Evolutionary conservation across 2,888 invertebrate genomes (phyloP).

Genomic region (Sarcophaga carnaria): DNA sequence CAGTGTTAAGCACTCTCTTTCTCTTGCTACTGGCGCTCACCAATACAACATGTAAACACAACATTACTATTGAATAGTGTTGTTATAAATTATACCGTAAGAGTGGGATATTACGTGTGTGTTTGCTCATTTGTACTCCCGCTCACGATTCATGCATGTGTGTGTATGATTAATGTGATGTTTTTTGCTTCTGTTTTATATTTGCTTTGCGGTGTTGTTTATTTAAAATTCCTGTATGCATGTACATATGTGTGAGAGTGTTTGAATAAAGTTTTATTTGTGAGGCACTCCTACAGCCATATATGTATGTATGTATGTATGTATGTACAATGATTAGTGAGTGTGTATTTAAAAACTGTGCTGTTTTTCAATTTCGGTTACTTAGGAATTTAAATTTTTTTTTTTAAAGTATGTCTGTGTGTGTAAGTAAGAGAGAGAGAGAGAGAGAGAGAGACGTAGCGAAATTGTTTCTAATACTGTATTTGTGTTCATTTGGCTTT

Average conservation of each 20-base stretch:
- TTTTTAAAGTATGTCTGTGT: background rate
- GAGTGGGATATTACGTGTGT: background rate
- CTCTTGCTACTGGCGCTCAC: background rate
- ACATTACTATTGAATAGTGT: conserved; percentile 13
- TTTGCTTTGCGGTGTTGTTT: background rate
- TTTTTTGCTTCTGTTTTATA: background rate
- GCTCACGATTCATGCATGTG: no score
- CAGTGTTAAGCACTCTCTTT: background rate
- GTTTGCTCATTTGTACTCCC: background rate
- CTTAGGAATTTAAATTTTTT: conserved; percentile 9
- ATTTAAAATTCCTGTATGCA: background rate
- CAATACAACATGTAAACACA: background rate
- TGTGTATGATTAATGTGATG: background rate
- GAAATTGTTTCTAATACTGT: background rate
- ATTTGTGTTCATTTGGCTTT: conserved; percentile 13
- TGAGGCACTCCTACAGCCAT: background rate
- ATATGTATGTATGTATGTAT: background rate
- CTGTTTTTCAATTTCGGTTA: background rate
- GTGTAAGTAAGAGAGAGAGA: no score
- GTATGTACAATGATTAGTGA: background rate
- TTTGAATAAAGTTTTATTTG: background rate
- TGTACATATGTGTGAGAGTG: background rate
- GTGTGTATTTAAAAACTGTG: background rate
- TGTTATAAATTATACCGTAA: conserved; percentile 1
- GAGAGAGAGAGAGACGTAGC: background rate